A percentile compares a stretch with the other conserved stretches of the same genome.
Evolutionary conservation across 2,888 invertebrate genomes (phyloP).

Genomic region (Nomada fabriciana): DNA sequence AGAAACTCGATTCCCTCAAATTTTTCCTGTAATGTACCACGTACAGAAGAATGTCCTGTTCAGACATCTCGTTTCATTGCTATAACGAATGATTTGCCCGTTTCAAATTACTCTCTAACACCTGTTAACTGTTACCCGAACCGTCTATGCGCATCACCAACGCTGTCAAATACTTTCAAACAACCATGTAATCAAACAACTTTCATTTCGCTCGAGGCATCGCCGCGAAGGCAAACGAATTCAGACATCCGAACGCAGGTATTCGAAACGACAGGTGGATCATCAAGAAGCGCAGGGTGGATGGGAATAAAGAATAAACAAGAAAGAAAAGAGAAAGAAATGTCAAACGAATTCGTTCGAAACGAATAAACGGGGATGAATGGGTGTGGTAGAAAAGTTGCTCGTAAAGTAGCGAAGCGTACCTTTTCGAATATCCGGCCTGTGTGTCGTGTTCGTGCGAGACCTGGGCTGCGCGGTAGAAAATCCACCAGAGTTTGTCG

Average conservation of each 20-base stretch:
- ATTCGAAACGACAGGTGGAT: not conserved
- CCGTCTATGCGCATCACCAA: no score
- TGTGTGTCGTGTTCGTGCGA: slow-evolving; percentile 80
- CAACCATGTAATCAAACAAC: not conserved
- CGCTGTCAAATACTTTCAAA: no score
- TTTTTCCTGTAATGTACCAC: no score
- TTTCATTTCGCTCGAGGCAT: not conserved
- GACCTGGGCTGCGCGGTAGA: slow-evolving; percentile 84
- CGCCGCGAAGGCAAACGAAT: not conserved
- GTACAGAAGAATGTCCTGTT: no score
- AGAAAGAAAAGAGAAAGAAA: not conserved
- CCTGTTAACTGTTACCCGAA: no score
- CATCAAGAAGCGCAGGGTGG: not conserved
- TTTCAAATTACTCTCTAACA: not conserved
- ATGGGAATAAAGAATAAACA: not conserved
- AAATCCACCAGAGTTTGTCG: slow-evolving; percentile 81
- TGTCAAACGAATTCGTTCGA: slow-evolving; percentile 1
- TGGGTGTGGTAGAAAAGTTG: slow-evolving; percentile 22
- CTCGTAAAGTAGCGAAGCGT: slow-evolving; percentile 65
- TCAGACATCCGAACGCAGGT: no score
- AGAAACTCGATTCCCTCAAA: no score
- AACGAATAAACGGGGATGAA: not conserved
- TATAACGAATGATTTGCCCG: not conserved
- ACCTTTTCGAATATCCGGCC: slow-evolving; percentile 87
- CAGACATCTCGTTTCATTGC: no score